These are phyloP conservation scores for Acanthochromis polyacanthus DNA, from an alignment of 2,113 vertebrate genomes.

Conservation along the genomic window DNA sequence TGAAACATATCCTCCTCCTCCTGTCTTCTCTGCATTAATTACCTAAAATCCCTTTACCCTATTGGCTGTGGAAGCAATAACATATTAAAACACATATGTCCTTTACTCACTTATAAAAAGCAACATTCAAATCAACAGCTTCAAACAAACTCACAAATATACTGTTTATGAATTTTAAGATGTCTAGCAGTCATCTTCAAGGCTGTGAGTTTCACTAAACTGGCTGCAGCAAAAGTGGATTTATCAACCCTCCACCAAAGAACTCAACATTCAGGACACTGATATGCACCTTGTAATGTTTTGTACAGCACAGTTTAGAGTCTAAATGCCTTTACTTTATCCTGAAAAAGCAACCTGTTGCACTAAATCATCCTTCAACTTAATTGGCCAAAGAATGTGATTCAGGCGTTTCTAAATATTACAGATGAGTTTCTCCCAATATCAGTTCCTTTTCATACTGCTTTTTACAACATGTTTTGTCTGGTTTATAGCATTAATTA, in stretches of 20 bases:
- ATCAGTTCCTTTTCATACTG: neutral
- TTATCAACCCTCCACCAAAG: neutral
- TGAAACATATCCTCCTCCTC: neutral
- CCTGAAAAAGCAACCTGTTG: conserved; percentile 3
- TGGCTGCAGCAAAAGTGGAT: conserved; percentile 11
- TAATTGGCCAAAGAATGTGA: neutral
- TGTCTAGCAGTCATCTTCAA: neutral
- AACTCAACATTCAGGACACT: conserved; percentile 21
- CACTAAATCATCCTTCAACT: neutral
- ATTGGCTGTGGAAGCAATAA: conserved; percentile 21
- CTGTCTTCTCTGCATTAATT: conserved; percentile 2
- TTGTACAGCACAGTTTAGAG: conserved; percentile 22
- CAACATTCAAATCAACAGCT: conserved; percentile 65
- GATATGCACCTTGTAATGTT: conserved; percentile 13
- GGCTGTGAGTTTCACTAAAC: conserved; percentile 5
- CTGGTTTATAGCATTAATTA: too few species aligned
- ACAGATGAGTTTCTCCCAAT: too few species aligned
- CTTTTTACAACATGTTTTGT: neutral
- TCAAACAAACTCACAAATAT: conserved; percentile 64
- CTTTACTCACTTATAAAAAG: conserved; percentile 48
- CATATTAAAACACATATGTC: conserved; percentile 44
- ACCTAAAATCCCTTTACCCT: conserved; percentile 15
- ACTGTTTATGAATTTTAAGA: conserved; percentile 50
- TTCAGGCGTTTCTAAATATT: neutral
- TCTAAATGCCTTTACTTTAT: conserved; percentile 26